Evolutionary conservation across 2,888 invertebrate species (phyloP), one percentile per base, ranked within the genome.

Genomic region (Agrotis exclamationis): DNA sequence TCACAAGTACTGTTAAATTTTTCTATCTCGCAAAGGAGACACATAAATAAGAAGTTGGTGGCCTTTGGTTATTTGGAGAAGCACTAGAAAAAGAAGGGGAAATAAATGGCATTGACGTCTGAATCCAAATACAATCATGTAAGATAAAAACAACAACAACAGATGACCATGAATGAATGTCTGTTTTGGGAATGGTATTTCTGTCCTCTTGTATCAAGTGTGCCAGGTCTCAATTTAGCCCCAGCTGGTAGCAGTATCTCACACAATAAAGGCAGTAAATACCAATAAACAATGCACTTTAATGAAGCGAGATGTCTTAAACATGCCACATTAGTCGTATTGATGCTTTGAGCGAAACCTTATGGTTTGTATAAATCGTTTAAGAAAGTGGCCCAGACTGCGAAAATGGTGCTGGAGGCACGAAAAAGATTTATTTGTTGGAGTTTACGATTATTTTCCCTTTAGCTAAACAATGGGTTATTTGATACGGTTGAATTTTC

Each of bases 261-360:
- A 78, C 77, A 76, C 82, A 79, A 76, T 82, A 72, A 69, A 64
- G 68, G 69, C 71, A 78, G 74, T 78, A 81, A 81, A 80, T 80
- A 80, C 63, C 79, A 67, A 75, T 77, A 83, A 82, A 85, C 85
- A 85, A 84, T 73, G 73, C 58, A 62, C 69, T 80, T 74, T 80
- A 79, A 80, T 83, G 82, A 75, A 76, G 73, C 66, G 74, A 84
- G 77, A 85, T 69, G 78, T 79, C 87, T 83, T 86, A 86, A 89
- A 87, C 84, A 85, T 86, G 87, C 81, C 89, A 87, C 86, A 87
- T 89, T 87, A 86, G 83, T 78, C 70, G 75, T 84, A 86, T 82
- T 83, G 82, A 81, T 82, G 79, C 86, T 85, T 84, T 86, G 82
- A 81, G 76, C 67, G 70, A 79, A 79, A 78, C 66, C 81, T 81